Evolutionary conservation across 2,113 vertebrate genomes (phyloP), one percentile per base, ranked within the genome.

Genomic region (Myiozetetes cayanensis): DNA sequence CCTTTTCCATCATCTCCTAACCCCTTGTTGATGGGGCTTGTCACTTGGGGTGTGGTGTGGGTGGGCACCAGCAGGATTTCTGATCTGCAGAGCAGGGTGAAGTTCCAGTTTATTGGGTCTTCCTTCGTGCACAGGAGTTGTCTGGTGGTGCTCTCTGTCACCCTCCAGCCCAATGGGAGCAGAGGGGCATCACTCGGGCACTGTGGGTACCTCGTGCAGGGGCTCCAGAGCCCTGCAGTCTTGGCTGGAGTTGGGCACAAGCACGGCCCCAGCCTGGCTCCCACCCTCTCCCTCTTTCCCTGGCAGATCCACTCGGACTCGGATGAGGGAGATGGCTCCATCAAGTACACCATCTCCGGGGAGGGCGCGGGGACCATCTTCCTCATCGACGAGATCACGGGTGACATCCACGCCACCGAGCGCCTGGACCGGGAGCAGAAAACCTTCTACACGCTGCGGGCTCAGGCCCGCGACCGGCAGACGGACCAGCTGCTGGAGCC

Each of bases 291-390:
- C 23, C 18, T 90, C 88, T 77, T 74, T 88, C 59, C 90, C 95
- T 92, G 83, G 61, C 98, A 99, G 99, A 99, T 99, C 95, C 99
- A 99, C 93, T 99, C 99, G 0, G 99, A 99, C 96, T 99, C 99
- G 0, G 99, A 99, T 3, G 98, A 99, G 93, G 99, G 99, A 2
- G 99, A 99, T 16, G 99, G 99, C 44, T 99, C 98, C 97, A 99
- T 99, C 98, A 99, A 99, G 95, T 99, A 99, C 98, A 99, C 99
- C 10, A 99, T 99, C 97, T 99, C 99, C 1, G 99, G 99, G 19
- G 99, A 99, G 92, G 99, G 99, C 0, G 99, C 99, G 0, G 99
- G 99, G 30, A 98, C 98, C 67, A 99, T 99, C 96, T 99, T 99
- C 98, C 98, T 99, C 97, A 99, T 99, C 5, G 99, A 99, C 3